Conservation (phyloP, 1,140 invertebrate species). For the Dendroctonus valens region DNA sequence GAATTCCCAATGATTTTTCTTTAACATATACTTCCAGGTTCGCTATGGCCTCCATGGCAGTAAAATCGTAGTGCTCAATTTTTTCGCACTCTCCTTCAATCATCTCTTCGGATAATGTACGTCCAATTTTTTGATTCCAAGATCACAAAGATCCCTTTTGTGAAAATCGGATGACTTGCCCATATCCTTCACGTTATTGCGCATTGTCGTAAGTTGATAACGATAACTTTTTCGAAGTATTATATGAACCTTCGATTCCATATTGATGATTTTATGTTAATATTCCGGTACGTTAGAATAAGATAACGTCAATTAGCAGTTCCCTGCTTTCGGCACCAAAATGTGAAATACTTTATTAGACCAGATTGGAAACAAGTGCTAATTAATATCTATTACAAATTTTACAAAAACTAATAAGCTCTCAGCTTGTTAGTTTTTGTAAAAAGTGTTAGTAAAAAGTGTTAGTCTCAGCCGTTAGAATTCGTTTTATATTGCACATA, state of each 20-base stretch:
- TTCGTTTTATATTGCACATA: too few relatives aligned
- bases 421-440: too few relatives aligned
- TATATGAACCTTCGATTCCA: background rate
- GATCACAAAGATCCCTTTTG: background rate
- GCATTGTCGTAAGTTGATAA: background rate
- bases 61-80: background rate
- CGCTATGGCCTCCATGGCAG: background rate
- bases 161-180: background rate
- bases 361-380: too few relatives aligned
- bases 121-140: background rate
- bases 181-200: background rate
- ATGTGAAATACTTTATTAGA: too few relatives aligned
- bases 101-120: background rate
- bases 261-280: background rate
- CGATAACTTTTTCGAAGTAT: conserved; percentile 1
- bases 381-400: too few relatives aligned
- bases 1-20: background rate
- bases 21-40: background rate
- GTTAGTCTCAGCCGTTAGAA: too few relatives aligned
- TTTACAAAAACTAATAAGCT: too few relatives aligned
- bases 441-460: too few relatives aligned
- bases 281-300: too few relatives aligned
- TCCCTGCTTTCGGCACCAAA: conserved; percentile 1
- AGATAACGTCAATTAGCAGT: too few relatives aligned
- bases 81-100: background rate